Evolutionary conservation across 2,113 vertebrate species (phyloP), one percentile per base, ranked within the genome.

Genomic region (Xerus inauris): DNA sequence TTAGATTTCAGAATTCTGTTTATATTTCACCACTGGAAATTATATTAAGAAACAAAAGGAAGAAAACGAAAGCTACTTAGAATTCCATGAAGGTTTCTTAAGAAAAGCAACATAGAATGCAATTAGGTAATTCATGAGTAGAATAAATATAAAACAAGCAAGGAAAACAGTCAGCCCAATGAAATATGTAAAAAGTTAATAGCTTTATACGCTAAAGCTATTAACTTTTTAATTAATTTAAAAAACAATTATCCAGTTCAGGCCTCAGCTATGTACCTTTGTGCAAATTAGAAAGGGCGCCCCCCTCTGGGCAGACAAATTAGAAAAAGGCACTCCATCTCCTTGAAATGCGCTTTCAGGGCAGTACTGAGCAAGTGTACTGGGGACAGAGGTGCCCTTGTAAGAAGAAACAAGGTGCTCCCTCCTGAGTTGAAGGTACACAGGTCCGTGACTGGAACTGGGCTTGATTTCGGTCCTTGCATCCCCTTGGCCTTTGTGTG

Each of bases 71-170:
- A 94, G 32, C 26, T 49, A 51, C 8, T 90, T 90, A 59, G 40
- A 65, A 64, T 26, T 87, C 22, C 62, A 35, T 13, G n/a, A 40
- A 76, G 24, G 4, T 76, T 91, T 96, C 76, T 90, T 82, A 91
- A 89, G 75, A 87, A 96, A 82, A 92, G 51, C 75, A 94, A 49
- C 11, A 73, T 30, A 40, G 65, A 64, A 57, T 0, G 12, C 12
- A 10, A 89, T 89, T 86, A 87, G 91, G 76, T 86, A 73, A 89
- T 76, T 59, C 42, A 65, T 65, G 42, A 94, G 26, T 89, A 28
- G 62, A 92, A 87, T 45, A 77, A 65, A 89, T 65, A 72, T 3
- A 83, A 91, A 83, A 35, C 65, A 64, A 71, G 19, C 42, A 76
- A 89, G 73, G 51, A 95, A 81, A 86, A 75, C 5, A 73, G 35